These are phyloP conservation scores for Mythimna pallens DNA, from an alignment of 2,888 invertebrate genomes.

Conservation along the genomic window DNA sequence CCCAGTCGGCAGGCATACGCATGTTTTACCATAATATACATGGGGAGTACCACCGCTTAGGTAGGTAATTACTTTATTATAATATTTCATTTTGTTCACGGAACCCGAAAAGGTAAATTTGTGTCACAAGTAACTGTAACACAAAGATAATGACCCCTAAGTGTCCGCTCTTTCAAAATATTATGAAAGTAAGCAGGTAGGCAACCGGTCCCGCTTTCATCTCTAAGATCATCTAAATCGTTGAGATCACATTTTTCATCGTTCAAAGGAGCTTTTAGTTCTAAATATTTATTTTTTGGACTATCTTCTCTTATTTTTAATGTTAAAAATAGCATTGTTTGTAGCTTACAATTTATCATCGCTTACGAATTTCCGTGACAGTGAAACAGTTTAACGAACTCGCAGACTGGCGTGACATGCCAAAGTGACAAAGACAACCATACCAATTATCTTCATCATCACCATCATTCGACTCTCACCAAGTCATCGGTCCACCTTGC, in stretches of 20 bases:
- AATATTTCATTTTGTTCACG: not conserved
- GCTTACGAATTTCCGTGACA: constrained; percentile 37
- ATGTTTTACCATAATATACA: no score
- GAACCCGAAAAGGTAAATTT: constrained; percentile 40
- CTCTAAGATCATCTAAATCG: constrained; percentile 60
- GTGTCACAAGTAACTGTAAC: constrained; percentile 60
- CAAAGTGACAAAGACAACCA: not conserved
- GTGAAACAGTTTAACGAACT: constrained; percentile 6
- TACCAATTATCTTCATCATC: no score
- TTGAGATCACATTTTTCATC: constrained; percentile 63
- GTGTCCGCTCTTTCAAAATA: constrained; percentile 64
- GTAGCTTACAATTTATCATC: constrained; percentile 33
- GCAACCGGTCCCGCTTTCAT: constrained; percentile 44
- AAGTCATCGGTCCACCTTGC: no score
- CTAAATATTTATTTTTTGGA: constrained; percentile 60
- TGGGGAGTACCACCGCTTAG: no score
- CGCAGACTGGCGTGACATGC: not conserved
- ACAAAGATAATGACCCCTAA: constrained; percentile 60
- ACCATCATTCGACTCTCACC: no score
- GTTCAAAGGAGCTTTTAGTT: constrained; percentile 58
- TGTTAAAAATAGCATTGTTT: constrained; percentile 45
- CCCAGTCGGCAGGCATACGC: no score
- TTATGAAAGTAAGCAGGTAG: constrained; percentile 62
- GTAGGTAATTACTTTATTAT: no score
- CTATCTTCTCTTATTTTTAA: constrained; percentile 37